Evolutionary conservation across 2,888 invertebrate species (phyloP).

Genomic region (Sminthurinus aureus): DNA sequence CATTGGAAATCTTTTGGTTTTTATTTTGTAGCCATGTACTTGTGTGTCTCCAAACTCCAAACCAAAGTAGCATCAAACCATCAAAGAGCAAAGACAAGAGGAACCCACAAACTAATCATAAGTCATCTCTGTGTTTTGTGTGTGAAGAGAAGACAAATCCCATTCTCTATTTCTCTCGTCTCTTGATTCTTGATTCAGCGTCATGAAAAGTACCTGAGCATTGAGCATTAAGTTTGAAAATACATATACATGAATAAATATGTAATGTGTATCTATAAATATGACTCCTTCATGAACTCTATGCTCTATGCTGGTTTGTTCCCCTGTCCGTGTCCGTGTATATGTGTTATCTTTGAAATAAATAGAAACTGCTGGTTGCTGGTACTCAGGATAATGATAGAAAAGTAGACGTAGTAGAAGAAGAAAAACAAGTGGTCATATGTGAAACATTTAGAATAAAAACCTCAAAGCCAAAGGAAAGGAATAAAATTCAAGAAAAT

Average conservation of each 20-base stretch:
- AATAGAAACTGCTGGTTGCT: background rate
- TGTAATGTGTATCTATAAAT: too few relatives aligned
- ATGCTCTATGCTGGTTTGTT: too few relatives aligned
- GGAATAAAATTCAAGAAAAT: slow-evolving; percentile 2
- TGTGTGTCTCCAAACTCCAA: background rate
- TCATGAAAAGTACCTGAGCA: background rate
- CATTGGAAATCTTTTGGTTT: background rate
- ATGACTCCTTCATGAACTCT: too few relatives aligned
- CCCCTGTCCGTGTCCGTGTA: too few relatives aligned
- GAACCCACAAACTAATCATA: background rate
- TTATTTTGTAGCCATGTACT: background rate
- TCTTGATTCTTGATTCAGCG: too few relatives aligned
- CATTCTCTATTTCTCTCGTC: too few relatives aligned
- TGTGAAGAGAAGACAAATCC: too few relatives aligned
- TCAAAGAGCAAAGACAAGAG: background rate
- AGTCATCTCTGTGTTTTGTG: background rate
- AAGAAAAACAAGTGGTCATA: background rate
- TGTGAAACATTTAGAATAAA: too few relatives aligned
- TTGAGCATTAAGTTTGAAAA: background rate
- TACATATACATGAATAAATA: background rate
- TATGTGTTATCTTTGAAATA: too few relatives aligned
- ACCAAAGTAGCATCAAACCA: background rate
- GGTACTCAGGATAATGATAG: background rate
- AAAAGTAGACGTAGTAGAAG: background rate
- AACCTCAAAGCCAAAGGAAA: background rate